phyloP scores from a whole-genome alignment of 2,113 vertebrate genomes.

The Columba livia region DNA sequence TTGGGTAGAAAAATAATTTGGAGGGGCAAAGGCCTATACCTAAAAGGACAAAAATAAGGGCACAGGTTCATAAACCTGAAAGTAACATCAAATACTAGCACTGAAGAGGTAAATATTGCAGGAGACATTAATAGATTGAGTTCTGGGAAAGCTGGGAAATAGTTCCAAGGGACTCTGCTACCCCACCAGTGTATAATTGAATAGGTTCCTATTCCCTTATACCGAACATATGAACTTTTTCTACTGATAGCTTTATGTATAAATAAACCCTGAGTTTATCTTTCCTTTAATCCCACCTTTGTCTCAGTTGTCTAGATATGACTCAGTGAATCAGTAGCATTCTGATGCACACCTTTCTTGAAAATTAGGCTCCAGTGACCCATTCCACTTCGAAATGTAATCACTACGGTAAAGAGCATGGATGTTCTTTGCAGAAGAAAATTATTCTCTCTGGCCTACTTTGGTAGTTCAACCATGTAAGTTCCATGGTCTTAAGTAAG shows the following conservation, averaged over 20 bases:
- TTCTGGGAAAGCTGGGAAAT: not conserved
- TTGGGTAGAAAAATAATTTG: not conserved
- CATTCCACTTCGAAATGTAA: not conserved
- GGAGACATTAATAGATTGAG: not conserved
- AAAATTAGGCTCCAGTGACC: not conserved
- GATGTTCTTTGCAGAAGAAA: not conserved
- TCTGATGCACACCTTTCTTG: not conserved
- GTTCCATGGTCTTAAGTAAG: not conserved
- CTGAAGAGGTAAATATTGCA: not conserved
- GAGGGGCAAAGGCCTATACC: not conserved
- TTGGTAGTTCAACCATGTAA: not conserved
- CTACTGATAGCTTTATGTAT: not conserved
- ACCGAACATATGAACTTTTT: not conserved
- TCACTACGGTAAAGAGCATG: not conserved
- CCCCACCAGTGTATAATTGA: not conserved
- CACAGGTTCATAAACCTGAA: not conserved
- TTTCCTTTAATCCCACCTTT: not conserved
- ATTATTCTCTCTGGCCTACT: slow-evolving; percentile 8
- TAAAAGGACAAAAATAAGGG: not conserved
- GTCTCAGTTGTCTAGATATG: not conserved
- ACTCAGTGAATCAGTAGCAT: not conserved
- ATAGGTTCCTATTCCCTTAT: not conserved
- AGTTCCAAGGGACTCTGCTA: not conserved
- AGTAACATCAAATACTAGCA: not conserved
- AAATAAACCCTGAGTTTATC: not conserved